Evolutionary conservation across 2,797 vertebrate species (phyloP).

Genomic region (Pseudochromis fuscus): DNA sequence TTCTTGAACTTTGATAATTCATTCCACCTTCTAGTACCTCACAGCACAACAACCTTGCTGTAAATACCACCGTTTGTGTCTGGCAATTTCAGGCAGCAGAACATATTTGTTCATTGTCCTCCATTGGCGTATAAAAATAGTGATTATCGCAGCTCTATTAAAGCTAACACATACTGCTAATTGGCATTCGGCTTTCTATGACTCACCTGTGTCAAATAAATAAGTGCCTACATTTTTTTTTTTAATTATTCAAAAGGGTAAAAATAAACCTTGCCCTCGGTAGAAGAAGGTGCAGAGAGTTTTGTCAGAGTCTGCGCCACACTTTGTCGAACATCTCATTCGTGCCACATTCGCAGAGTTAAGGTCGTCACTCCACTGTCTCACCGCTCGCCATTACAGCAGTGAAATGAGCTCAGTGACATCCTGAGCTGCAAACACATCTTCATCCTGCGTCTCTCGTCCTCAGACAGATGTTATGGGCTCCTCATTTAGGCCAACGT

Average conservation of each 20-base stretch:
- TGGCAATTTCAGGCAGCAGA: not conserved
- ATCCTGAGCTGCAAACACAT: conserved; percentile 22
- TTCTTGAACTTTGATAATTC: not conserved
- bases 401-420: conserved; percentile 45
- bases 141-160: not conserved
- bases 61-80: not conserved
- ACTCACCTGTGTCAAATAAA: conserved; percentile 4
- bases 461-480: conserved; percentile 45
- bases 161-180: not conserved
- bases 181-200: not conserved
- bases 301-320: not conserved
- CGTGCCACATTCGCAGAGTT: conserved; percentile 20
- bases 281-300: not conserved
- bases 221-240: not conserved
- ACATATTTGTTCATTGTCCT: not conserved
- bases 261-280: not conserved
- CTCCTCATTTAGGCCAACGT: conserved; percentile 56
- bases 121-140: not conserved
- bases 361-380: conserved; percentile 35
- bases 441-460: conserved; percentile 13
- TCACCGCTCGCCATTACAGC: conserved; percentile 20
- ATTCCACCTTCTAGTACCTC: not conserved
- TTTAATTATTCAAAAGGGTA: conserved; percentile 9
- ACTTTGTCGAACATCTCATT: conserved; percentile 1
- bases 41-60: not conserved